Percentiles rank a stretch among this genome's conserved stretches.
Evolutionary conservation across 2,113 vertebrate genomes (phyloP).

Genomic region (Varanus salvator): DNA sequence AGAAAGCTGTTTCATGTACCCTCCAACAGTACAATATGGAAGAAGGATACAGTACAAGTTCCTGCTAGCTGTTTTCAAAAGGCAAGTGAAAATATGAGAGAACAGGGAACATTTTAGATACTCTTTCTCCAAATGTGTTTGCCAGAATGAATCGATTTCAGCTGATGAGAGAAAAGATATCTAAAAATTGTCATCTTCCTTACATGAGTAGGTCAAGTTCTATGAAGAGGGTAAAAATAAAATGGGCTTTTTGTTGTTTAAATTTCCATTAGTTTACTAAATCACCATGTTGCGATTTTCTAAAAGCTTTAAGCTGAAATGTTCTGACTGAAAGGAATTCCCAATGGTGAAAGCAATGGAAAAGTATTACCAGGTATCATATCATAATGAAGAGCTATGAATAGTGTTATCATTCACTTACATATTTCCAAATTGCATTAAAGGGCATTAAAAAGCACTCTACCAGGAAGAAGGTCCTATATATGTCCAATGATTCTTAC

Average conservation of each 20-base stretch:
- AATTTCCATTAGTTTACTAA: neutral
- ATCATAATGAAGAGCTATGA: neutral
- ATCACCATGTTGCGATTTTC: neutral
- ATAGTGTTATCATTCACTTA: conserved; percentile 5
- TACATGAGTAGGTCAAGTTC: neutral
- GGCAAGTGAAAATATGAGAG: neutral
- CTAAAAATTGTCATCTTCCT: neutral
- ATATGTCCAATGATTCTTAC: no score
- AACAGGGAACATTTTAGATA: neutral
- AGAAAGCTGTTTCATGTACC: no score
- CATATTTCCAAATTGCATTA: neutral
- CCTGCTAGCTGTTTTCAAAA: neutral
- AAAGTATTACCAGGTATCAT: neutral
- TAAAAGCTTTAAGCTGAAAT: neutral
- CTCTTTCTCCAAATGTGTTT: neutral
- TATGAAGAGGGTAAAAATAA: neutral
- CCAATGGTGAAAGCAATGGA: neutral
- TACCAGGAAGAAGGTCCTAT: no score
- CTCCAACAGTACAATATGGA: neutral
- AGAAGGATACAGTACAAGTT: neutral
- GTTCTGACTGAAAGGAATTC: neutral
- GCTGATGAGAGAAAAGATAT: neutral
- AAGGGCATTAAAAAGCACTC: neutral
- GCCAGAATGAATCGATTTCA: neutral
- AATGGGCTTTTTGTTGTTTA: neutral